Conservation (phyloP, 2,888 invertebrate species). For the Nephrocerus scutellatus region DNA sequence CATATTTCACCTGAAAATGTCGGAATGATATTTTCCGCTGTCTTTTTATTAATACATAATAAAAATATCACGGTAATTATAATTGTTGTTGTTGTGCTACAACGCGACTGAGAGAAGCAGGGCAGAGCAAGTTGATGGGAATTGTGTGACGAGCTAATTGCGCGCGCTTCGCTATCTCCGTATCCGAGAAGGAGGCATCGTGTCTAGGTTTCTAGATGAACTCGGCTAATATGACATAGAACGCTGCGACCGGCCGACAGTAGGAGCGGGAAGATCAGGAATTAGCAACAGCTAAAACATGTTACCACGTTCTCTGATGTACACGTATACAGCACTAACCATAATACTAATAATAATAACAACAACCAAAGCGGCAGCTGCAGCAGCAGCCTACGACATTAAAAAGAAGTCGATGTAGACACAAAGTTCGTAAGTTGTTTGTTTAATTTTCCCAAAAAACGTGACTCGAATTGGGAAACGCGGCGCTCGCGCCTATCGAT, state of each 20-base stretch:
- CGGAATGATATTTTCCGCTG: no score
- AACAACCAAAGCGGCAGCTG: neutral
- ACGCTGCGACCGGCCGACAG: neutral
- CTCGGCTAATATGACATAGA: neutral
- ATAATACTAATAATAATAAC: slow-evolving; percentile 21
- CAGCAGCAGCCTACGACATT: neutral
- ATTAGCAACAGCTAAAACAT: no score
- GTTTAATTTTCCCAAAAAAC: slow-evolving; percentile 28
- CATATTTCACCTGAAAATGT: no score
- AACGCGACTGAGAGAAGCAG: no score
- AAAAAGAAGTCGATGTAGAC: neutral
- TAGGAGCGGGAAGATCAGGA: no score
- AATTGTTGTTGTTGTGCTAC: no score
- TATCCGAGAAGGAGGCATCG: slow-evolving; percentile 3
- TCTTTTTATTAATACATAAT: no score
- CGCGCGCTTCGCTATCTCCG: slow-evolving; percentile 7
- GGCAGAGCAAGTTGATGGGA: no score
- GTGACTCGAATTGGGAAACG: slow-evolving; percentile 39
- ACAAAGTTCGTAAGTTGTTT: slow-evolving; percentile 22
- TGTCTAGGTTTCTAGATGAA: slow-evolving; percentile 6
- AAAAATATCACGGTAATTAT: no score
- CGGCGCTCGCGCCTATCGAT: no score
- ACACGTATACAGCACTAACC: no score
- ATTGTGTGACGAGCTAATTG: no score
- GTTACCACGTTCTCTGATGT: neutral